These are phyloP conservation scores for Indicator maculatus DNA, from an alignment of 2,113 vertebrate species.

Conservation along the genomic window DNA sequence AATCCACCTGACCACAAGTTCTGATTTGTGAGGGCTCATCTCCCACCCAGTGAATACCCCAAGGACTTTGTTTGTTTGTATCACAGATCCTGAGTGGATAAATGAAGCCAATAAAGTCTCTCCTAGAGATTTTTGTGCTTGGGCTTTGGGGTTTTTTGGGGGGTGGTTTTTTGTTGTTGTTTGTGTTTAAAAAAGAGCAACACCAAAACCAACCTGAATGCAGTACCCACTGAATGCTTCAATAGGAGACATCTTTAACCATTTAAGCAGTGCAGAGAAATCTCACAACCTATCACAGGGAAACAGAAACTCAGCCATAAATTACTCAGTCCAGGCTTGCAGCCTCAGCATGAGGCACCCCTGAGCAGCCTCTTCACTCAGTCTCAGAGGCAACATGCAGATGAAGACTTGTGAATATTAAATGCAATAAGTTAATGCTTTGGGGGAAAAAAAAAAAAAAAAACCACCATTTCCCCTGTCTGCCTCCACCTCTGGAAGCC, in stretches of 20 bases:
- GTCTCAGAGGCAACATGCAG: background rate
- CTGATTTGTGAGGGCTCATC: background rate
- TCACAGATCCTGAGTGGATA: background rate
- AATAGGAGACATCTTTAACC: background rate
- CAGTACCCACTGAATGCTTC: background rate
- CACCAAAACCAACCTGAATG: background rate
- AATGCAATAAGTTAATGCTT: background rate
- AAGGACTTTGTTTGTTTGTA: background rate
- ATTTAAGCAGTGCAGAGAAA: background rate
- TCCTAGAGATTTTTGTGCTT: background rate
- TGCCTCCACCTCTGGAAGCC: background rate
- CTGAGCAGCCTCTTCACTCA: background rate
- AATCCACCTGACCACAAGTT: background rate
- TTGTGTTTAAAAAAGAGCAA: background rate
- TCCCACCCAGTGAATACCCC: background rate
- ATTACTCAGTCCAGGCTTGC: constrained; percentile 34
- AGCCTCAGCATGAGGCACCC: background rate
- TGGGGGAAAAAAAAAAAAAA: background rate
- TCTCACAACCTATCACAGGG: background rate
- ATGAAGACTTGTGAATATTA: background rate
- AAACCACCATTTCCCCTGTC: background rate
- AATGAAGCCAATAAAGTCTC: background rate
- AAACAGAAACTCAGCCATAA: constrained; percentile 60
- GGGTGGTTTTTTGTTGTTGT: too few relatives aligned
- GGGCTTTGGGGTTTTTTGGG: too few relatives aligned